Percentiles rank a stretch among this genome's conserved stretches.
Conservation (phyloP, 2,113 vertebrate species). For the Pomatorhinus ruficollis region DNA sequence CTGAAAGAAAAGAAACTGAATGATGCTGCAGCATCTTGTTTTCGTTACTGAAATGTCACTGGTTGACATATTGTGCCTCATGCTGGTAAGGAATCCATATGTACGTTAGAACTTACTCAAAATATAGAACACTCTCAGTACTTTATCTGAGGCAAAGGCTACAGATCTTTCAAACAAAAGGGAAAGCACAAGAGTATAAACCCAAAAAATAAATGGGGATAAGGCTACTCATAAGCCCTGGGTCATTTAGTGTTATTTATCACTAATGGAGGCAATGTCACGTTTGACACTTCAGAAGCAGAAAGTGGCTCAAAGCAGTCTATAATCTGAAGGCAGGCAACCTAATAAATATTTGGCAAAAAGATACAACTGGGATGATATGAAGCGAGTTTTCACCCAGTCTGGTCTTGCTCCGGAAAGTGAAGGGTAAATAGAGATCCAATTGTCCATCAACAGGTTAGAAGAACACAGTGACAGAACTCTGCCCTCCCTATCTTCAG, state of each 20-base stretch:
- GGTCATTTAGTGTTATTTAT: neutral
- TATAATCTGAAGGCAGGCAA: neutral
- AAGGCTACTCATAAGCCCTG: neutral
- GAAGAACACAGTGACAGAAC: neutral
- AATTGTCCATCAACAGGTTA: neutral
- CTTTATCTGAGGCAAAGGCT: neutral
- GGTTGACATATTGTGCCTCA: slow-evolving; percentile 56
- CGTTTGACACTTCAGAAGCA: neutral
- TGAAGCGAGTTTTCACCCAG: neutral
- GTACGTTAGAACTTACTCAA: slow-evolving; percentile 38
- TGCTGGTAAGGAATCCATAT: slow-evolving; percentile 63
- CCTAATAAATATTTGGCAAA: neutral
- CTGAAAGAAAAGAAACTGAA: slow-evolving; percentile 28
- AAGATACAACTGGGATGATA: neutral
- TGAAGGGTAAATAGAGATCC: neutral
- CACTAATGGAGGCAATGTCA: neutral
- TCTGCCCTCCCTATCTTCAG: neutral
- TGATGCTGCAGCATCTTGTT: slow-evolving; percentile 44
- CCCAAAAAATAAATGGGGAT: neutral
- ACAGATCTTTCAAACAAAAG: neutral
- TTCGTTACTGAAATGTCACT: slow-evolving; percentile 47
- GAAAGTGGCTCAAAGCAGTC: neutral
- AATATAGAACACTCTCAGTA: slow-evolving; percentile 19
- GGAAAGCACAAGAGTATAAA: neutral
- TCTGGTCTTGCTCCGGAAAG: neutral